These are phyloP conservation scores for Capitella teleta DNA, from an alignment of 1,140 invertebrate species.

Conservation along the genomic window DNA sequence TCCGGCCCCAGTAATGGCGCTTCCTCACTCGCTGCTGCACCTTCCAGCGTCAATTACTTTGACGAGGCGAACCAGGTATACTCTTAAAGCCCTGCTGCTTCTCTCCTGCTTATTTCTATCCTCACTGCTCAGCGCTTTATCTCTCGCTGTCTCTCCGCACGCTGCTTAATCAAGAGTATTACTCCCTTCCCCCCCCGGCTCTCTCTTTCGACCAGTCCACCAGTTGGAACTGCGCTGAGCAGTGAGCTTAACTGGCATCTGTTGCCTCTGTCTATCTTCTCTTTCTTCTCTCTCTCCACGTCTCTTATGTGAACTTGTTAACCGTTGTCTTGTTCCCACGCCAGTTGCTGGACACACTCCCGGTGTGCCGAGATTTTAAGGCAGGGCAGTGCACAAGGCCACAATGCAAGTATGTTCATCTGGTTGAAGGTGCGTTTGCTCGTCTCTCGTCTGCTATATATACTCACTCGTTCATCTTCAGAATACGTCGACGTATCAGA, in stretches of 20 bases:
- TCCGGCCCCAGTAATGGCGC: slow-evolving; percentile 28
- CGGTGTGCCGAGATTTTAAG: slow-evolving; percentile 98
- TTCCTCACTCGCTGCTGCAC: slow-evolving; percentile 57
- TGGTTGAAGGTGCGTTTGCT: slow-evolving; percentile 68
- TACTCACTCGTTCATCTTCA: slow-evolving; percentile 43
- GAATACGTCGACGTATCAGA: slow-evolving; percentile 88
- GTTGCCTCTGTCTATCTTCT: not conserved
- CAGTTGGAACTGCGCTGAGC: too few species aligned
- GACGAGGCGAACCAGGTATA: slow-evolving; percentile 92
- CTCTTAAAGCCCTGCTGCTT: too few species aligned
- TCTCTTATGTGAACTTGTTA: not conserved
- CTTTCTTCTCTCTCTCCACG: not conserved
- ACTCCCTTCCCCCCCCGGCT: too few species aligned
- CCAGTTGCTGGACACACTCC: slow-evolving; percentile 99
- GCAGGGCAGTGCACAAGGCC: slow-evolving; percentile 84
- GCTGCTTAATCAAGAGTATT: too few species aligned
- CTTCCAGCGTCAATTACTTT: slow-evolving; percentile 86
- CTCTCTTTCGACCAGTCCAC: too few species aligned
- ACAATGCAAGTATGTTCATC: slow-evolving; percentile 91
- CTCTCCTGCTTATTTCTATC: too few species aligned
- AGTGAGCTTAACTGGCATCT: too few species aligned
- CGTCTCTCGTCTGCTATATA: too few species aligned
- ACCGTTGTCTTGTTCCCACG: slow-evolving; percentile 38
- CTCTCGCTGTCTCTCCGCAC: too few species aligned
- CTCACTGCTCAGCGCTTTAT: too few species aligned